Evolutionary conservation across 2,113 vertebrate genomes (phyloP).

Genomic region (Recurvirostra avosetta): DNA sequence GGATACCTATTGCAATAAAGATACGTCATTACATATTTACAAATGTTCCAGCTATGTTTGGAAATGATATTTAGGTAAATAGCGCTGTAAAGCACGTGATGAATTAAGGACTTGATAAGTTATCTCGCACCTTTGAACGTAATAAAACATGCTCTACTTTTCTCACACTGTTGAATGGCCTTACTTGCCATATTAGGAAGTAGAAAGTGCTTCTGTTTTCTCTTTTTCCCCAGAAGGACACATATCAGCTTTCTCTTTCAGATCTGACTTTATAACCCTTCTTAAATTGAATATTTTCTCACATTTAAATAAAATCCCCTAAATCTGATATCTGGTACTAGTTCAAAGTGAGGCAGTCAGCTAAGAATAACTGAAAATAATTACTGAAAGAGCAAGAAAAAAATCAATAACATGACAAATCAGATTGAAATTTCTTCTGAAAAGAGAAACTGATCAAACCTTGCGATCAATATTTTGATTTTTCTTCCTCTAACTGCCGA

Average conservation of each 20-base stretch:
- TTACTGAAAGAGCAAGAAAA: background rate
- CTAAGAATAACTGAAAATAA: slow-evolving; percentile 53
- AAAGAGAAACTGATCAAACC: slow-evolving; percentile 33
- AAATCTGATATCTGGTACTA: slow-evolving; percentile 38
- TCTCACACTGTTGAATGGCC: background rate
- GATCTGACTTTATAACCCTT: slow-evolving; percentile 8
- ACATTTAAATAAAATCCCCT: background rate
- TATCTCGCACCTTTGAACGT: background rate
- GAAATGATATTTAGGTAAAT: slow-evolving; percentile 9
- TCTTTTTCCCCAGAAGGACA: background rate
- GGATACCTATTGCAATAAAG: background rate
- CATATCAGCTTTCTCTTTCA: background rate
- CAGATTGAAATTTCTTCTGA: slow-evolving; percentile 35
- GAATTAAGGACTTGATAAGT: background rate
- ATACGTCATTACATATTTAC: background rate
- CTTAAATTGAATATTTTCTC: slow-evolving; percentile 24
- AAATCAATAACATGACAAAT: slow-evolving; percentile 24
- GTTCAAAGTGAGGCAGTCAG: slow-evolving; percentile 45
- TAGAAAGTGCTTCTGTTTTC: background rate
- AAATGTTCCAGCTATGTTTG: background rate
- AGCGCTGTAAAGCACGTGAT: background rate
- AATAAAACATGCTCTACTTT: background rate
- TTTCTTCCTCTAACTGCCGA: background rate
- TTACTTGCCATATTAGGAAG: background rate
- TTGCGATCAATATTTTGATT: slow-evolving; percentile 11